Base-by-base conservation (phyloP, 2,113 vertebrate genomes). In the Solenodon paradoxus region DNA sequence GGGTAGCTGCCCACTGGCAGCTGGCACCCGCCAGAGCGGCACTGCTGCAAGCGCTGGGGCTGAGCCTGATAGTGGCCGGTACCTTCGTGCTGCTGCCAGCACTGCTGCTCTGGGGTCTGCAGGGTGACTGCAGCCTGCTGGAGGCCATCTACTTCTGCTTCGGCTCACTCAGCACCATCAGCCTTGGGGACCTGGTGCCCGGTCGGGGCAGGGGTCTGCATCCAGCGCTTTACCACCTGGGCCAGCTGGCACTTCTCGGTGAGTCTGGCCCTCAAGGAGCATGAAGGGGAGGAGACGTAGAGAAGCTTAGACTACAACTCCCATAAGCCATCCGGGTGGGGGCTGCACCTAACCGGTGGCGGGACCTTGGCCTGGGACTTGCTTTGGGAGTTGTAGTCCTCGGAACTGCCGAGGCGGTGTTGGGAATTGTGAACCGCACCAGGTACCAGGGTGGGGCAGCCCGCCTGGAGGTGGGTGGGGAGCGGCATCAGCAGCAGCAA, bases 61-160 rank as follows among this genome's bases (percentile, higher is more conserved):
- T 98, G 64, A 96, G 94, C 0, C 71, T 92, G 57, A 66, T 97
- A 1, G 97, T 98, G 5, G 88, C 96, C 0, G 28, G 45, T 1
- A 55, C 97, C 83, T 98, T 99, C 26, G 87, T 99, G 84, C 61
- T 98, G 47, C 89, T 99, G 20, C 99, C 99, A 0, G 98, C 98
- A 9, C 75, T 98, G 69, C 83, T 97, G 74, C 97, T 99, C 90
- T 98, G 97, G 84, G 68, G 72, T 0, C 2, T 98, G 28, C 98
- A 98, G 96, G 95, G 81, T 0, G 40, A 92, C 80, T 96, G 97
- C 98, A 98, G 94, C 97, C 98, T 98, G 95, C 91, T 98, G 94
- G 98, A 98, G 30, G 97, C 99, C 0, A 68, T 99, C 42, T 99
- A 99, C 88, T 99, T 98, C 97, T 99, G 99, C 96, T 99, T 99